Evolutionary conservation across 1,140 invertebrate species (phyloP).

Genomic region (Drosophila yakuba): DNA sequence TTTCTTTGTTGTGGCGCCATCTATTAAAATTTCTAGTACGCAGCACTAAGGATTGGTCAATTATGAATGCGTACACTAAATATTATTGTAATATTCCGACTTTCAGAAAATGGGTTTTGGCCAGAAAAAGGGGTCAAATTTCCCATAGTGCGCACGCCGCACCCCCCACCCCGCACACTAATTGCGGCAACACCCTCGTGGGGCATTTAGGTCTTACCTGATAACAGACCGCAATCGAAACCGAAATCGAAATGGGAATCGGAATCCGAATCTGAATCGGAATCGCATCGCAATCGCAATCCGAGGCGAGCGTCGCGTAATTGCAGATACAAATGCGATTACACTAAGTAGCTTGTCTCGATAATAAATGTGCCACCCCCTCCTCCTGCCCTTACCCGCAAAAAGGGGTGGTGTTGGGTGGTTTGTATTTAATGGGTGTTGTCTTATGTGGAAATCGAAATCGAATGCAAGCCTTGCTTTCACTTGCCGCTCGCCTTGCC

Average conservation of each 20-base stretch:
- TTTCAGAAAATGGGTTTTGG: too few relatives aligned
- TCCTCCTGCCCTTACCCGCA: too few relatives aligned
- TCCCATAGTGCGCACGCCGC: too few relatives aligned
- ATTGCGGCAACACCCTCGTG: slow-evolving; percentile 66
- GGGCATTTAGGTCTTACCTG: slow-evolving; percentile 53
- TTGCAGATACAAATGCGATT: slow-evolving; percentile 77
- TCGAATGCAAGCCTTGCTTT: slow-evolving; percentile 46
- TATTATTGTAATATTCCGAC: too few relatives aligned
- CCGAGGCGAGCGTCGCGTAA: slow-evolving; percentile 46
- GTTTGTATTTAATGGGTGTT: not conserved
- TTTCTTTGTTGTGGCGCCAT: too few relatives aligned
- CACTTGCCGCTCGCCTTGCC: slow-evolving; percentile 43
- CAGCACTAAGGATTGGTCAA: too few relatives aligned
- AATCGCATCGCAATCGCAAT: slow-evolving; percentile 14
- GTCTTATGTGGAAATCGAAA: slow-evolving; percentile 35
- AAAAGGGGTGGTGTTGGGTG: not conserved
- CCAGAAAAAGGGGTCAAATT: too few relatives aligned
- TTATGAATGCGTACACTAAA: too few relatives aligned
- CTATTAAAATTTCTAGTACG: too few relatives aligned
- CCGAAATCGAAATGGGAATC: slow-evolving; percentile 46
- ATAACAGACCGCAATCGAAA: slow-evolving; percentile 65
- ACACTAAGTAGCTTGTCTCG: slow-evolving; percentile 74
- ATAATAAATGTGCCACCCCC: slow-evolving; percentile 37
- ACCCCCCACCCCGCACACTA: slow-evolving; percentile 58
- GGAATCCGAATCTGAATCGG: slow-evolving; percentile 11